Percentiles rank a stretch among this genome's conserved stretches.
phyloP scores from a whole-genome alignment of 2,888 invertebrate species.

The Melinaea marsaeus region DNA sequence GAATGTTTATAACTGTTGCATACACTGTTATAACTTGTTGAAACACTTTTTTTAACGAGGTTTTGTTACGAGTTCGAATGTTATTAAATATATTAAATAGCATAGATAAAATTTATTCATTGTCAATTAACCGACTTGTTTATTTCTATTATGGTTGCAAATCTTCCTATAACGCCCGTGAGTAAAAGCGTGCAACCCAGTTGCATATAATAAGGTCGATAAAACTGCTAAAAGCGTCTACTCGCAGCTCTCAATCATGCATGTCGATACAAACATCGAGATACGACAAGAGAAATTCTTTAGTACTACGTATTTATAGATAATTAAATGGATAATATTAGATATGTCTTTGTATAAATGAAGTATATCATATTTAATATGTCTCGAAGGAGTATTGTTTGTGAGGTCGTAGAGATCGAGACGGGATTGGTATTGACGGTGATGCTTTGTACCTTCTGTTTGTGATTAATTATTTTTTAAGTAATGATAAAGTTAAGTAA shows the following conservation, averaged over 20 bases:
- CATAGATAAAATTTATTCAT: neutral
- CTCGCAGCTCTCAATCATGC: constrained; percentile 2
- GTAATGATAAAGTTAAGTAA: neutral
- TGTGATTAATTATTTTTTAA: neutral
- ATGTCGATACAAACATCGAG: neutral
- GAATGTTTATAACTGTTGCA: neutral
- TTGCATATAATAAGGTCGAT: constrained; percentile 11
- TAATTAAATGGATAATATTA: no score
- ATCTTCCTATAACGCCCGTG: constrained; percentile 21
- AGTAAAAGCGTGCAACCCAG: constrained; percentile 21
- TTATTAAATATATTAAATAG: neutral
- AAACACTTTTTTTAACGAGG: no score
- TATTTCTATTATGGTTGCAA: constrained; percentile 15
- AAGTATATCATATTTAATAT: neutral
- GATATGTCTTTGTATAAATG: no score
- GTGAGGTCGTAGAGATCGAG: neutral
- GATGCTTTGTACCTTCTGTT: neutral
- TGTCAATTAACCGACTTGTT: constrained; percentile 4
- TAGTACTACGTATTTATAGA: no score
- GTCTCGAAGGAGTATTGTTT: neutral
- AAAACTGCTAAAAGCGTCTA: neutral
- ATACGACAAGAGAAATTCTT: no score
- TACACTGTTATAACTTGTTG: no score
- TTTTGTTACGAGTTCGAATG: no score
- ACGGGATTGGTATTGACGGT: neutral